These are phyloP conservation scores for Apis cerana DNA, from an alignment of 1,140 invertebrate species.

Conservation along the genomic window DNA sequence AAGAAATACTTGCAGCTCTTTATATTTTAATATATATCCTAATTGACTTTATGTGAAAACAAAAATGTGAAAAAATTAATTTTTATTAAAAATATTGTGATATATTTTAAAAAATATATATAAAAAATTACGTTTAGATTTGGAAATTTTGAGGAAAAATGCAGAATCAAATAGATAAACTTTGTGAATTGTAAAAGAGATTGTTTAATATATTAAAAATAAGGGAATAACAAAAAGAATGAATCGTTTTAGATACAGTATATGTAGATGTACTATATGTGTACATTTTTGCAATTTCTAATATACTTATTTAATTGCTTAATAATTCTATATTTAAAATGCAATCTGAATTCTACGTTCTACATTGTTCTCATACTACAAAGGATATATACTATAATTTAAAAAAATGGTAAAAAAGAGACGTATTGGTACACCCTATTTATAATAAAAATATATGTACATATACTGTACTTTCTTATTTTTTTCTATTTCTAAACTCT, in stretches of 20 bases:
- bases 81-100: not conserved
- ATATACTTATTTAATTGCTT: not conserved
- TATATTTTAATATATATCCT: slow-evolving; percentile 9
- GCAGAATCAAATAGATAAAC: not conserved
- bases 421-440: slow-evolving; percentile 63
- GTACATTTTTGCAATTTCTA: not conserved
- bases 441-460: slow-evolving; percentile 47
- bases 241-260: slow-evolving; percentile 6
- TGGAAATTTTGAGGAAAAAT: slow-evolving; percentile 3
- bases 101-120: slow-evolving; percentile 7
- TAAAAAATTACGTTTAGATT: not conserved
- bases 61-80: not conserved
- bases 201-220: not conserved
- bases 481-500: slow-evolving; percentile 49
- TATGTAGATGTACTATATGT: slow-evolving; percentile 26
- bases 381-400: not conserved
- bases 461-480: slow-evolving; percentile 32
- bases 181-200: not conserved
- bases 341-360: not conserved
- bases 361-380: slow-evolving; percentile 19
- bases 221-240: slow-evolving; percentile 20
- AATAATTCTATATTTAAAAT: not conserved
- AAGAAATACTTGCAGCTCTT: slow-evolving; percentile 43
- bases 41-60: slow-evolving; percentile 15
- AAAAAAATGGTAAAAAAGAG: slow-evolving; percentile 24